Percentiles rank a stretch among this genome's conserved stretches.
These are phyloP conservation scores for Sesamia nonagrioides DNA, from an alignment of 1,140 invertebrate species.

Conservation along the genomic window DNA sequence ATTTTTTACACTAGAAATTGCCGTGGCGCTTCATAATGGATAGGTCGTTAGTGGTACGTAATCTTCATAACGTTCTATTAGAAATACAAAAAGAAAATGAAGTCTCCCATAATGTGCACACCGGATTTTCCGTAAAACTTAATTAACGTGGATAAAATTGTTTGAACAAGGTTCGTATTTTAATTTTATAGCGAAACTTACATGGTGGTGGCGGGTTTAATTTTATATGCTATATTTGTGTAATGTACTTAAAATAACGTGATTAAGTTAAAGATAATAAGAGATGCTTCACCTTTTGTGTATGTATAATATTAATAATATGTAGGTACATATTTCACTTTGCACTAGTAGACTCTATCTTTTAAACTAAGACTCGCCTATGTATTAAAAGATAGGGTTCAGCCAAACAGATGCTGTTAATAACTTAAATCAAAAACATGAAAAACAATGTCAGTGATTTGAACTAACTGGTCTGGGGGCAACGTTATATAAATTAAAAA, in stretches of 20 bases:
- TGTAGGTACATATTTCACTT: too few species aligned
- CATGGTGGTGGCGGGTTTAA: neutral
- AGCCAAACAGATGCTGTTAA: too few species aligned
- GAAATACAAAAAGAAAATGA: constrained; percentile 12
- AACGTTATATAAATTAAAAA: too few species aligned
- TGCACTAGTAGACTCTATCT: too few species aligned
- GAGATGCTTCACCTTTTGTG: too few species aligned
- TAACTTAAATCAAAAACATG: too few species aligned
- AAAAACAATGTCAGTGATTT: too few species aligned
- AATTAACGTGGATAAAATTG: constrained; percentile 33
- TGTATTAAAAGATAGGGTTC: too few species aligned
- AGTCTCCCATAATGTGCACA: neutral
- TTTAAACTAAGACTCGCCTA: too few species aligned
- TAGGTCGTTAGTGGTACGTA: neutral
- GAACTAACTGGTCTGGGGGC: too few species aligned
- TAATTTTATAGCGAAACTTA: neutral
- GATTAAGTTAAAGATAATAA: too few species aligned
- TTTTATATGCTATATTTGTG: neutral
- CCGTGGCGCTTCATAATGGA: neutral
- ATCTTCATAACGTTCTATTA: constrained; percentile 13
- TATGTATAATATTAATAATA: too few species aligned
- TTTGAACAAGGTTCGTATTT: constrained; percentile 18
- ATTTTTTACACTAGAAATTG: neutral
- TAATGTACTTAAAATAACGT: neutral
- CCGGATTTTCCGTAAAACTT: constrained; percentile 28